Evolutionary conservation across 2,797 vertebrate species (phyloP), one percentile per base, ranked within the genome.

Genomic region (Gallirallus australis): DNA sequence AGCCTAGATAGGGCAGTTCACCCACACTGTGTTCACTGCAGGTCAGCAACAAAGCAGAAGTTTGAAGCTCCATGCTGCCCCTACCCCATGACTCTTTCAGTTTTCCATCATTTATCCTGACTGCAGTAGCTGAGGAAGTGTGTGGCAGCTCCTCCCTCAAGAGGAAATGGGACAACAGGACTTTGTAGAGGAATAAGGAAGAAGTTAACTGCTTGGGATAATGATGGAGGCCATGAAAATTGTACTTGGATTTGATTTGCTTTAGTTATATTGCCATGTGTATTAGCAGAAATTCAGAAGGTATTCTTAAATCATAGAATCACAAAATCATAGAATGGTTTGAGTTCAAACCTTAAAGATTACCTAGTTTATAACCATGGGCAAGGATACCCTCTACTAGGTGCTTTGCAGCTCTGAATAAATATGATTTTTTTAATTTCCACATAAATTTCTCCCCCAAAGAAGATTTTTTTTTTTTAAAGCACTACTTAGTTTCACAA

Each of bases 371-470:
- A 45, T 45, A 45, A 45, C 42, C 42, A 50, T 50, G 48, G 48
- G 48, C 48, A 50, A 25, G 24, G 48, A 25, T 25, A 50, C 24
- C 24, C 48, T 25, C 48, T 21, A 50, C 48, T 25, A 50, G 48
- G 25, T 15, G 8, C 25, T 42, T 60, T 61, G 8, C 14, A 68
- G 23, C 7, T 82, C 37, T n/a, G 20, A 78, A 81, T 31, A 2
- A 65, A 68, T 16, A 6, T 27, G 11, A 50, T 48, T 69, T 75
- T 75, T 80, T 19, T 37, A 35, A 31, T 15, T 73, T 63, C 19
- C 18, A 42, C 19, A 61, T 0, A 50, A 12, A 15, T 52, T 59
- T 47, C 76, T 16, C 10, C 3, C 6, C 2, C 8, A 4, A 3
- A 69, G 47, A 39, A 19, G 11, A 35, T 16, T 27, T 16, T n/a